Evolutionary conservation across 2,113 vertebrate genomes (phyloP).

Genomic region (Podilymbus podiceps): DNA sequence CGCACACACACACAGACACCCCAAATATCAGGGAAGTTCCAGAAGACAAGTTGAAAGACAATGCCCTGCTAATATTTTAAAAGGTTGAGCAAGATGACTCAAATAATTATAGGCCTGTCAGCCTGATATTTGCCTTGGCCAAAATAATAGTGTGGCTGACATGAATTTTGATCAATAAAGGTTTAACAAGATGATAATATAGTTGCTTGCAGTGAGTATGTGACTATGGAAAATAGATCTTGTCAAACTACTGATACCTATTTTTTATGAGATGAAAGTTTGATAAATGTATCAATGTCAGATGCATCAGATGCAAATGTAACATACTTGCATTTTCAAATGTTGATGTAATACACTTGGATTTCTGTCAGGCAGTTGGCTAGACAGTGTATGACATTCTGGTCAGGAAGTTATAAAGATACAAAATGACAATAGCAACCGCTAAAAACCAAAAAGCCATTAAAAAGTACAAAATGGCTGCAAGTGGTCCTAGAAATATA

Average conservation of each 20-base stretch:
- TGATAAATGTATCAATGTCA: background rate
- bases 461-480: background rate
- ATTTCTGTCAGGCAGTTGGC: background rate
- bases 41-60: background rate
- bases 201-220: background rate
- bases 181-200: background rate
- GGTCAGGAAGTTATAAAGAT: background rate
- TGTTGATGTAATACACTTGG: background rate
- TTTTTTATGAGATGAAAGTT: background rate
- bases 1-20: too few species aligned
- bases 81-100: background rate
- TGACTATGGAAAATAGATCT: background rate
- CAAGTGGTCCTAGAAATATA: background rate
- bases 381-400: background rate
- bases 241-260: background rate
- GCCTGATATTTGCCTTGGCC: background rate
- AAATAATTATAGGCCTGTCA: conserved; percentile 17
- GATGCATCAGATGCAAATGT: background rate
- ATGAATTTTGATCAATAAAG: background rate
- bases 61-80: background rate
- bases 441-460: background rate
- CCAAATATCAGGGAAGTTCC: background rate
- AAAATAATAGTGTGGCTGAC: background rate
- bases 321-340: background rate
- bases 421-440: background rate